Percentiles rank a stretch among this genome's conserved stretches.
Evolutionary conservation across 2,113 vertebrate species (phyloP).

Genomic region (Raja brachyura): DNA sequence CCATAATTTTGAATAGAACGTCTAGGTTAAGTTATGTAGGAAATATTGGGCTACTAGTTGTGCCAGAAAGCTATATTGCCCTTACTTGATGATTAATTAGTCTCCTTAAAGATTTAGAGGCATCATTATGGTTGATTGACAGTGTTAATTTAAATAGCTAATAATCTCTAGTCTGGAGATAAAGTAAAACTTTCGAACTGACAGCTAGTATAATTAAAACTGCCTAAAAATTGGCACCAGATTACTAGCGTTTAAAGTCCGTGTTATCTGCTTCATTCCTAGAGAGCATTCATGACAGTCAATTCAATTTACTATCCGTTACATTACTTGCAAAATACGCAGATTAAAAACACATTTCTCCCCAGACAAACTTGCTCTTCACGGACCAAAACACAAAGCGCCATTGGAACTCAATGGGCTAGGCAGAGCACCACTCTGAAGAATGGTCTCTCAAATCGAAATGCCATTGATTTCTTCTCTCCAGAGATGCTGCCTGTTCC

Average conservation of each 20-base stretch:
- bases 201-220: slow-evolving; percentile 10
- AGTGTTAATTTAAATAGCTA: slow-evolving; percentile 14
- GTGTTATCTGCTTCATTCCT: background rate
- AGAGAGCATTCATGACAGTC: background rate
- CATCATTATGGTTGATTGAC: background rate
- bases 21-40: background rate
- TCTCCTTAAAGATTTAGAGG: background rate
- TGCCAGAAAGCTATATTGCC: background rate
- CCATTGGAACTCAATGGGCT: too few species aligned
- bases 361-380: background rate
- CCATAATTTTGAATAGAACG: background rate
- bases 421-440: too few species aligned
- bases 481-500: too few species aligned
- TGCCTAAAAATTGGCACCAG: background rate
- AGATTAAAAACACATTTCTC: background rate
- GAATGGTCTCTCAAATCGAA: too few species aligned
- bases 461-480: too few species aligned
- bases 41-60: background rate
- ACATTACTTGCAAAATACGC: background rate
- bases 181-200: background rate
- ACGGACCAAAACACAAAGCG: background rate
- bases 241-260: background rate
- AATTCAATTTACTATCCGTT: background rate
- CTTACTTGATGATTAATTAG: background rate
- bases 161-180: background rate